These are phyloP conservation scores for Pocillopora verrucosa DNA, from an alignment of 64 coral and sea anemone genomes.

Conservation along the genomic window DNA sequence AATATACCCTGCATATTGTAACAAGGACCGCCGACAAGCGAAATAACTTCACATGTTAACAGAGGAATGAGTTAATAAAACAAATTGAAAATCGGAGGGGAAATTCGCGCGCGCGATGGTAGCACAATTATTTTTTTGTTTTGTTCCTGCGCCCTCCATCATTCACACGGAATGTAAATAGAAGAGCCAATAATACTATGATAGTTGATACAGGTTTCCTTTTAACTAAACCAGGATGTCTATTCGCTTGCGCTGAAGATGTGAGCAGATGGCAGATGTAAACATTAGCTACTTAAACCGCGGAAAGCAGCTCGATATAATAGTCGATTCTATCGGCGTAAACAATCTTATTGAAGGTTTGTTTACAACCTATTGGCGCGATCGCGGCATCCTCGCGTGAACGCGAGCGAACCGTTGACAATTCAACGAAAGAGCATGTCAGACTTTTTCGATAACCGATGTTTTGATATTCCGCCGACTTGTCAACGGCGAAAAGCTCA, in stretches of 20 bases:
- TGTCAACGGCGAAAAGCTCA: slow-evolving; percentile 22
- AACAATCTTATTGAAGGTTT: neutral
- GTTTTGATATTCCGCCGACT: slow-evolving; percentile 42
- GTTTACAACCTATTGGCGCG: neutral
- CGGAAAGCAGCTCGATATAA: slow-evolving; percentile 11
- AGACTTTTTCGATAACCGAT: slow-evolving; percentile 33
- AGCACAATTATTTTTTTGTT: neutral
- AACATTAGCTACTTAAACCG: slow-evolving; percentile 32
- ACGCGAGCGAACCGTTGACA: neutral
- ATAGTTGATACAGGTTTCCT: slow-evolving; percentile 44
- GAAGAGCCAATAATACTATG: slow-evolving; percentile 4
- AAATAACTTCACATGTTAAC: slow-evolving; percentile 48
- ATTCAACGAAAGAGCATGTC: neutral
- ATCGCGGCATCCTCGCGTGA: slow-evolving; percentile 21
- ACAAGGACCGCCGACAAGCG: slow-evolving; percentile 34
- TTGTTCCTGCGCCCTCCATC: too few relatives aligned
- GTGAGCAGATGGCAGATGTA: slow-evolving; percentile 38
- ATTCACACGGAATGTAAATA: neutral
- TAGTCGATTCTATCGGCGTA: neutral
- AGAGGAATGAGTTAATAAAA: slow-evolving; percentile 17
- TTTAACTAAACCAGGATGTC: slow-evolving; percentile 51
- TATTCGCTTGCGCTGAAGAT: neutral
- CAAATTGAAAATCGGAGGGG: neutral
- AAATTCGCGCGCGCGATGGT: slow-evolving; percentile 6
- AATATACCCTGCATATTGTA: slow-evolving; percentile 13